Percentiles rank a stretch among this genome's conserved stretches.
phyloP scores from a whole-genome alignment of 2,113 vertebrate genomes.

The Nothocercus nigrocapillus region DNA sequence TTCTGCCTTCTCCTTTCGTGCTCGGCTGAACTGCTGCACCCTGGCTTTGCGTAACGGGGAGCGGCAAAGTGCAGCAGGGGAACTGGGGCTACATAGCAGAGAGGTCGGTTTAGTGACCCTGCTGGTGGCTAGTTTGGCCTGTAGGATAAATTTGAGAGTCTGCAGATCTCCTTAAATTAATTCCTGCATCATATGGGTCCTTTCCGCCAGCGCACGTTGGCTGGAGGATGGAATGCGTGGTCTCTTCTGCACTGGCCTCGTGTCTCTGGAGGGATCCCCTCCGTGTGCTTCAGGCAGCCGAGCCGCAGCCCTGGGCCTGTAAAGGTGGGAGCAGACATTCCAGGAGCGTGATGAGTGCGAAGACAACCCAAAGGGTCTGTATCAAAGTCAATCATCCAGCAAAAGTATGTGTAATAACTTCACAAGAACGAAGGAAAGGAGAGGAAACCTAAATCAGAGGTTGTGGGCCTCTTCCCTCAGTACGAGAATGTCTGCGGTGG shows the following conservation, averaged over 20 bases:
- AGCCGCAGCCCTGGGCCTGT: neutral
- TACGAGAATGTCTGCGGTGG: neutral
- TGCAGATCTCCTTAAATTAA: neutral
- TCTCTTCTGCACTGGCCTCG: neutral
- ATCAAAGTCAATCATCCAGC: neutral
- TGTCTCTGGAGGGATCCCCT: fast-evolving
- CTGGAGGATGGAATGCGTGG: neutral
- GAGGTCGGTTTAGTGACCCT: neutral
- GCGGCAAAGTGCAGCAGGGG: neutral
- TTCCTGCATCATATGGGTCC: neutral
- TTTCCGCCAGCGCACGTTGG: neutral
- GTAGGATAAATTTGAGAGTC: neutral
- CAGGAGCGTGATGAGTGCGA: neutral
- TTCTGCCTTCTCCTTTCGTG: neutral
- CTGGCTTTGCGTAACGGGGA: neutral
- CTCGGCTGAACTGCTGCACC: neutral
- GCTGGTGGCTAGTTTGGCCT: neutral
- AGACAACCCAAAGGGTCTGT: neutral
- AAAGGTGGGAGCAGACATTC: neutral
- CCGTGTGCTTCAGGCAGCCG: neutral
- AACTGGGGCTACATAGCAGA: neutral
- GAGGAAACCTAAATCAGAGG: neutral
- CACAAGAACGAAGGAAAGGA: neutral
- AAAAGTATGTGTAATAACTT: neutral
- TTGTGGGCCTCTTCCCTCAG: neutral